Base-by-base conservation (phyloP, 2,888 invertebrate genomes). In the Drosophila lacicola region DNA sequence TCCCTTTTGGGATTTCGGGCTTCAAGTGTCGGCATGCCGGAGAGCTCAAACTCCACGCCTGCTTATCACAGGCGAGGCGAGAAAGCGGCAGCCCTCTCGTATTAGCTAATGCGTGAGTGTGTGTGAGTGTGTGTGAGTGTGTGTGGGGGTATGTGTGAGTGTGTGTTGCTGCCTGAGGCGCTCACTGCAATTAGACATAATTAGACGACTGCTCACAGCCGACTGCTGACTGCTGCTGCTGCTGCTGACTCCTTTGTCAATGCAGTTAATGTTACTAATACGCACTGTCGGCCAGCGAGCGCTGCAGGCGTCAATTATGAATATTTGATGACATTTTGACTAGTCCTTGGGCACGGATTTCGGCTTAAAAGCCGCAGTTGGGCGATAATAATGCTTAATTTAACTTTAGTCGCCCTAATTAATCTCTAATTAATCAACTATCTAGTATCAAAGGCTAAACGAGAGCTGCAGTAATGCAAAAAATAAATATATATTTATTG, bases 101-200 rank as follows among this genome's bases (percentile, higher is more conserved):
- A 86, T 86, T 73, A 80, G 70, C 50, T 75, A 73, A 86, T 17
- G 17, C 17, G 17, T 17, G 17, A 1, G 17, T 17, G 17, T 25
- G 25, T 29, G 29, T 8, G 29, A 8, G 29, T 3, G 21, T 21
- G 21, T 21, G 21, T 5, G 5, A 1, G 21, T 5, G 21, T 25
- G 25, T 5, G 25, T 5, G 25, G 1, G 21, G 5, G 25, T 4
- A 6, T 5, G 25, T 25, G 6, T 2, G 25, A 2, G 25, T 83
- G 74, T 62, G 74, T 60, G 61, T 17, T 69, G 49, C 14, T 29
- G 65, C 68, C 74, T 49, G 19, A 5, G 50, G 70, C 70, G 58
- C 19, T 55, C 25, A 36, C 47, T 67, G 81, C 74, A 80, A 80
- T 82, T 86, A 80, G 72, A 47, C 65, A 54, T 83, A 86, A 87